These are phyloP conservation scores for Aphaenogaster rudis DNA, from an alignment of 1,140 invertebrate genomes.

Conservation along the genomic window DNA sequence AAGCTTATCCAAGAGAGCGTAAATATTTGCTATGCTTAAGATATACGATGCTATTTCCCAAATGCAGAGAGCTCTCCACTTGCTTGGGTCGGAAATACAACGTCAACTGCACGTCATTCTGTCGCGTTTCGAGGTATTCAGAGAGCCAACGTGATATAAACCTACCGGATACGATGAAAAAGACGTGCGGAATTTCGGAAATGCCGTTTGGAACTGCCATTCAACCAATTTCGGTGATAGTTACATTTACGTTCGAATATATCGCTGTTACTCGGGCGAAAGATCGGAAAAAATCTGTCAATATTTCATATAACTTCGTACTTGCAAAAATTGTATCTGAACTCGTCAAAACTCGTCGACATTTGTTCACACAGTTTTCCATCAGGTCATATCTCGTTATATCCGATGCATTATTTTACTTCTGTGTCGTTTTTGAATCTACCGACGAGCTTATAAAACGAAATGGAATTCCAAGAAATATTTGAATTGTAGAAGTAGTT, in stretches of 20 bases:
- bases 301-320: not conserved
- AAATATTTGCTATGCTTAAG: slow-evolving; percentile 51
- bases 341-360: not conserved
- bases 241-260: slow-evolving; percentile 10
- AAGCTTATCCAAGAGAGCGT: slow-evolving; percentile 16
- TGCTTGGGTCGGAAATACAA: slow-evolving; percentile 38
- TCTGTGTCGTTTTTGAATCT: not conserved
- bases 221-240: slow-evolving; percentile 7
- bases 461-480: slow-evolving; percentile 26
- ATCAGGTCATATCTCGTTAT: slow-evolving; percentile 4
- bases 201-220: not conserved
- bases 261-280: not conserved
- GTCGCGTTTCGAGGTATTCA: slow-evolving; percentile 43
- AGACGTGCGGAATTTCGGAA: slow-evolving; percentile 15
- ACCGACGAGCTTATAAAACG: not conserved
- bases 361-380: slow-evolving; percentile 12
- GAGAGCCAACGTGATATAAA: slow-evolving; percentile 12
- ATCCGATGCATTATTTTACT: not conserved
- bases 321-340: not conserved
- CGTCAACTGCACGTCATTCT: slow-evolving; percentile 28
- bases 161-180: not conserved
- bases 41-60: slow-evolving; percentile 39
- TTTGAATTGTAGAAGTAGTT: not conserved
- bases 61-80: slow-evolving; percentile 25
- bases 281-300: not conserved